Percentiles rank a stretch among this genome's conserved stretches.
These are phyloP conservation scores for Clinocottus analis DNA, from an alignment of 2,113 vertebrate species.

Conservation along the genomic window DNA sequence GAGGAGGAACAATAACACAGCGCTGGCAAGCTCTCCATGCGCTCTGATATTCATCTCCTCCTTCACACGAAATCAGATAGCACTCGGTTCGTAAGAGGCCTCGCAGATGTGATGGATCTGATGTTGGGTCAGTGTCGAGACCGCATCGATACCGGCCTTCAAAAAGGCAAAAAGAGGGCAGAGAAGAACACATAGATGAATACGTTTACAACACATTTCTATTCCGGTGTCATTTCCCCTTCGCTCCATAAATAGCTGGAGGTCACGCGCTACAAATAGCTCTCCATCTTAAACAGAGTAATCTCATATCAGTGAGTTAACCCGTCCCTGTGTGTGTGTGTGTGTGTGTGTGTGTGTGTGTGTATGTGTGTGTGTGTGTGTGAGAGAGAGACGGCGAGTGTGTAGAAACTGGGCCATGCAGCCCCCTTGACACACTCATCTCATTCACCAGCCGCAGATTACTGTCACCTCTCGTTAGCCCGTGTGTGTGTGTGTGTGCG, in stretches of 20 bases:
- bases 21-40: conserved; percentile 25
- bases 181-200: too few species aligned
- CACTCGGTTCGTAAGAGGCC: not conserved
- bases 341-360: not conserved
- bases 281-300: conserved; percentile 28
- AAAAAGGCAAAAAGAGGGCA: not conserved
- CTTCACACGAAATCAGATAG: conserved; percentile 17
- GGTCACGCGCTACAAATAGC: conserved; percentile 50
- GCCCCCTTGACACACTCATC: conserved; percentile 53
- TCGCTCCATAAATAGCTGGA: conserved; percentile 28
- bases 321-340: not conserved
- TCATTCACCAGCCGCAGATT: conserved; percentile 61
- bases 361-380: not conserved
- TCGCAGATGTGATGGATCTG: too few species aligned
- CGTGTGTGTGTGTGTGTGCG: not conserved
- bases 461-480: conserved; percentile 56
- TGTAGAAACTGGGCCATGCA: conserved; percentile 53
- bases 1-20: conserved; percentile 23
- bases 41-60: conserved; percentile 39
- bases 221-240: fast-evolving
- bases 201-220: not conserved
- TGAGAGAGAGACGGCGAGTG: not conserved
- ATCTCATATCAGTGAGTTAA: conserved; percentile 46
- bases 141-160: not conserved
- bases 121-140: not conserved